Percentiles rank a stretch among this genome's conserved stretches.
Conservation (phyloP, 2,888 invertebrate genomes). For the Pheosia gnoma region DNA sequence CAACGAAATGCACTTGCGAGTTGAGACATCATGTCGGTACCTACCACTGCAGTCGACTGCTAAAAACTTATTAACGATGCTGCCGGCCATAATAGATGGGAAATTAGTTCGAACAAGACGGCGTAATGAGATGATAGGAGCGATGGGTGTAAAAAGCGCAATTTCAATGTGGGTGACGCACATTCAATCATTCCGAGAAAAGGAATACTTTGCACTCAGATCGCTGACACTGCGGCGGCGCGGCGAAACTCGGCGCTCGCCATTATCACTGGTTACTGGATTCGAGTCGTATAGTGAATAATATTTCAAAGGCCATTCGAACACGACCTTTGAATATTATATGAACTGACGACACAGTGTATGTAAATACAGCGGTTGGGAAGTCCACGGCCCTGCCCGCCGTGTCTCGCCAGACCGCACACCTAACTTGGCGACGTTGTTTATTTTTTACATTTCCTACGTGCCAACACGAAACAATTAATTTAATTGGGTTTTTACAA, state of each 20-base stretch:
- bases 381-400: neutral
- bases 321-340: too few relatives aligned
- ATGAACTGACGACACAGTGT: neutral
- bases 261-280: too few relatives aligned
- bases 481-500: too few relatives aligned
- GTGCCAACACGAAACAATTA: too few relatives aligned
- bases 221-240: neutral
- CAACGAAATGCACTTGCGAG: too few relatives aligned
- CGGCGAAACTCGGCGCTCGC: too few relatives aligned
- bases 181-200: neutral
- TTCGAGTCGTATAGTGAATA: too few relatives aligned
- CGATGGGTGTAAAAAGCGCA: conserved; percentile 3
- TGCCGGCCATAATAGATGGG: neutral
- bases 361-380: neutral
- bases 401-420: neutral
- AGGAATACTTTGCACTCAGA: neutral
- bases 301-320: too few relatives aligned
- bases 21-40: neutral
- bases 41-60: neutral
- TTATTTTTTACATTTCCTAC: neutral
- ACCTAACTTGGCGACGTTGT: neutral
- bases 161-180: neutral
- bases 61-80: neutral
- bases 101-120: conserved; percentile 2
- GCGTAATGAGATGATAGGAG: neutral